Evolutionary conservation across 2,113 vertebrate genomes (phyloP).

Genomic region (Myrmecobius fasciatus): DNA sequence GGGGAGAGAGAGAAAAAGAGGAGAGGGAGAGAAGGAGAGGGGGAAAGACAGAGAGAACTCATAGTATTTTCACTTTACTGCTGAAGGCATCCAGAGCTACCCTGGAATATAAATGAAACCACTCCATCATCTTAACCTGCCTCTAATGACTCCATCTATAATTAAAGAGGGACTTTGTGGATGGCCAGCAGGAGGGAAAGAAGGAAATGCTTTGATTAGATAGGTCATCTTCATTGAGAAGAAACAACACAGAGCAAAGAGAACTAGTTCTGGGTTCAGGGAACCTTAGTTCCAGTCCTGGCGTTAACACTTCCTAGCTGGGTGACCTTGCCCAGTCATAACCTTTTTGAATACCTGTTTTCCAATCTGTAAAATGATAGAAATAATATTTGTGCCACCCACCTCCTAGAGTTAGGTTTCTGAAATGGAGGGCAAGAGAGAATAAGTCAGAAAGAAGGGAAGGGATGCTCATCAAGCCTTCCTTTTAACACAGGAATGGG

Average conservation of each 20-base stretch:
- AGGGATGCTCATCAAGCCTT: not conserved
- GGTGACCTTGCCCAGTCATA: not conserved
- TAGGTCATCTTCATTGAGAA: not conserved
- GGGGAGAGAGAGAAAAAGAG: not conserved
- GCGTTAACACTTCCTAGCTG: not conserved
- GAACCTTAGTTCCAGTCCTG: not conserved
- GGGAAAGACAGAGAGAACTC: not conserved
- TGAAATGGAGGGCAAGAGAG: not conserved
- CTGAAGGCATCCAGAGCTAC: conserved; percentile 5
- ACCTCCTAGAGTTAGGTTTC: not conserved
- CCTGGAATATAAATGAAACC: conserved; percentile 52
- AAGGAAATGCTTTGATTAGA: not conserved
- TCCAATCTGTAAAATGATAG: not conserved
- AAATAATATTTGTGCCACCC: not conserved
- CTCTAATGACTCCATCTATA: conserved; percentile 48
- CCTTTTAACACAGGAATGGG: not conserved
- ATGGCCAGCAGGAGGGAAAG: not conserved
- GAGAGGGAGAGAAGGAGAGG: not conserved
- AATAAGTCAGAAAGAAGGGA: not conserved
- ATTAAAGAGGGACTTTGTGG: conserved; percentile 54
- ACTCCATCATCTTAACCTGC: conserved; percentile 64
- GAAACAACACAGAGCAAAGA: not conserved
- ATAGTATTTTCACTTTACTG: not conserved
- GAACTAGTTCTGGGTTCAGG: not conserved
- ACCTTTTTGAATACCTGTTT: not conserved